Evolutionary conservation across 2,888 invertebrate species (phyloP).

Genomic region (Alloplasta piceator): DNA sequence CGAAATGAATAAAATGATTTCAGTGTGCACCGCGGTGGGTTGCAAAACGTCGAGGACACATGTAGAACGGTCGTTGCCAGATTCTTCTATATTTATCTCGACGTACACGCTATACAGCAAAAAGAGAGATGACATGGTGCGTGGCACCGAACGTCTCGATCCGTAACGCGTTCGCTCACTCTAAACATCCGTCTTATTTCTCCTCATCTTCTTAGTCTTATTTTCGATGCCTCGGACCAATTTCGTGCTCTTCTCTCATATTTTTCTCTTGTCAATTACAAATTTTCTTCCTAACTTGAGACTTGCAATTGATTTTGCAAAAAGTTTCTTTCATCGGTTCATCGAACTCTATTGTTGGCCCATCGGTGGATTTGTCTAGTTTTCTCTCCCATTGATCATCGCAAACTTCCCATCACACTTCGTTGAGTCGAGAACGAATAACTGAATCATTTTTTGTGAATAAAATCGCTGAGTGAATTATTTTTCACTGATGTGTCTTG

Average conservation of each 20-base stretch:
- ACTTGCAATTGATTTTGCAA: background rate
- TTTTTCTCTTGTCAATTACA: no score
- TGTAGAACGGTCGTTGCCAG: constrained; percentile 58
- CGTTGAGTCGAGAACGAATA: no score
- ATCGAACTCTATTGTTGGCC: no score
- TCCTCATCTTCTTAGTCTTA: constrained; percentile 24
- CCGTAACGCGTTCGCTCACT: constrained; percentile 52
- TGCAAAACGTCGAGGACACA: constrained; percentile 25
- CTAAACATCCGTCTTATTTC: constrained; percentile 30
- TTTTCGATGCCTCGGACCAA: constrained; percentile 13
- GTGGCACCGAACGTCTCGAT: constrained; percentile 40
- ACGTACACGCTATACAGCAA: constrained; percentile 15
- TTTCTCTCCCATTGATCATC: no score
- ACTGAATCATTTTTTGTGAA: no score
- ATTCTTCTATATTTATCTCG: constrained; percentile 64
- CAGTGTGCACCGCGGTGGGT: background rate
- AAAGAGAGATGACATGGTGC: constrained; percentile 37
- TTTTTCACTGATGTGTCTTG: no score
- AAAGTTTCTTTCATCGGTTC: no score
- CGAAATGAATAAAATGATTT: background rate
- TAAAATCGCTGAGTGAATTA: no score
- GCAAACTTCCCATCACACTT: no score
- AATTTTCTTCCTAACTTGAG: background rate
- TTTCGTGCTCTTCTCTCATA: background rate
- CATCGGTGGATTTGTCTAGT: no score